Evolutionary conservation across 2,888 invertebrate species (phyloP).

Genomic region (Byasa hedistus): DNA sequence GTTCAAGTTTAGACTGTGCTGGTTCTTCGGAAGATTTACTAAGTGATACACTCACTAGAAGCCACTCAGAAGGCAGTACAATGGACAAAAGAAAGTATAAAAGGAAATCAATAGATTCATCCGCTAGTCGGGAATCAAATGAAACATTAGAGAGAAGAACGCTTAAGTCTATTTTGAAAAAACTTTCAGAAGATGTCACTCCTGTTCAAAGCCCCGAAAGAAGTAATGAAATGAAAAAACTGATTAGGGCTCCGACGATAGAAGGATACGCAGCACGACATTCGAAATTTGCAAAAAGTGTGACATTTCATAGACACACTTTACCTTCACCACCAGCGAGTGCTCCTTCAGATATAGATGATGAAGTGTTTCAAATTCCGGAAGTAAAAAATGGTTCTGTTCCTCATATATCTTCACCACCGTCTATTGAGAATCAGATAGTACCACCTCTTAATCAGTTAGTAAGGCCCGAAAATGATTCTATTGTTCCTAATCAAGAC

Average conservation of each 20-base stretch:
- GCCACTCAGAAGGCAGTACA: conserved; percentile 90
- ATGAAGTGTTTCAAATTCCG: conserved; percentile 62
- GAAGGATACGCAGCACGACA: conserved; percentile 94
- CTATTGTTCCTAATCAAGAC: conserved; percentile 40
- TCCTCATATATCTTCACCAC: conserved; percentile 43
- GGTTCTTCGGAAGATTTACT: conserved; percentile 81
- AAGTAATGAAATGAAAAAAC: conserved; percentile 82
- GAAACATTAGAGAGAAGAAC: conserved; percentile 90
- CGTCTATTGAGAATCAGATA: conserved; percentile 31
- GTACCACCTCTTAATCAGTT: conserved; percentile 41
- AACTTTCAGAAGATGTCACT: conserved; percentile 85
- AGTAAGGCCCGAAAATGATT: conserved; percentile 40
- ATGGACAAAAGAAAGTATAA: conserved; percentile 81
- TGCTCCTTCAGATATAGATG: conserved; percentile 58
- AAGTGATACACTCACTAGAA: conserved; percentile 83
- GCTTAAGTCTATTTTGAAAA: conserved; percentile 91
- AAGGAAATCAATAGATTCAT: conserved; percentile 66
- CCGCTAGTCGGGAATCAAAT: conserved; percentile 79
- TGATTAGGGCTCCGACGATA: conserved; percentile 90
- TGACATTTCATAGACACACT: conserved; percentile 92
- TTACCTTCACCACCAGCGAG: conserved; percentile 88
- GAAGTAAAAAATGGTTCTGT: conserved; percentile 42
- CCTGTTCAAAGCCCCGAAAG: conserved; percentile 71
- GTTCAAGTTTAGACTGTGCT: conserved; percentile 88
- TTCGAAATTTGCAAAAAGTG: conserved; percentile 92